These are phyloP conservation scores for Xylocampa areola DNA, from an alignment of 2,888 invertebrate genomes.

Conservation along the genomic window DNA sequence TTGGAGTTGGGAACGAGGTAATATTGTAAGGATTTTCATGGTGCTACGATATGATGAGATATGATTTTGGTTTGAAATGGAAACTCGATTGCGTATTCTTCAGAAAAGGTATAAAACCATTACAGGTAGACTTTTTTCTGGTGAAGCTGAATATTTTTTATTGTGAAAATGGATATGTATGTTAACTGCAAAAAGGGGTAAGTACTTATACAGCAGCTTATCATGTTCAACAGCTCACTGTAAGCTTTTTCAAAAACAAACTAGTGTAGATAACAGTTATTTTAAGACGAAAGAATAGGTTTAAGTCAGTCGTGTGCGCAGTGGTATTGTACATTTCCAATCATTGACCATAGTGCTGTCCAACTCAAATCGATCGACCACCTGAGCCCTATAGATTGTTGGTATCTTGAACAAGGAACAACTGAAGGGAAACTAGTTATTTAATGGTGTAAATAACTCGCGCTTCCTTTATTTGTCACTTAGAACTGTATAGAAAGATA, in stretches of 20 bases:
- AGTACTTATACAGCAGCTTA: not conserved
- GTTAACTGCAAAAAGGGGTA: too few species aligned
- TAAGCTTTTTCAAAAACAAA: not conserved
- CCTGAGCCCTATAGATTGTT: conserved; percentile 36
- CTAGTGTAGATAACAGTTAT: not conserved
- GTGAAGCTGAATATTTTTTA: not conserved
- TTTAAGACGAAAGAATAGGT: not conserved
- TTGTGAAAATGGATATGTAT: too few species aligned
- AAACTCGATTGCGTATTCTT: conserved; percentile 7
- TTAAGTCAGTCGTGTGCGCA: conserved; percentile 5
- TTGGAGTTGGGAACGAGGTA: conserved; percentile 38
- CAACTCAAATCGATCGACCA: conserved; percentile 29
- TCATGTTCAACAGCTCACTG: too few species aligned
- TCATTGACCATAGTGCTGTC: conserved; percentile 22
- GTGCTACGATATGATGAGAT: conserved; percentile 12
- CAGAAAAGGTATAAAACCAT: conserved; percentile 6
- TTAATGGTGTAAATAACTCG: conserved; percentile 32
- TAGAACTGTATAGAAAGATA: conserved; percentile 40
- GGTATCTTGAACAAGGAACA: conserved; percentile 45
- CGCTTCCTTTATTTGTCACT: conserved; percentile 52
- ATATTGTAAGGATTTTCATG: conserved; percentile 25
- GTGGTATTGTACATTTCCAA: conserved; percentile 33
- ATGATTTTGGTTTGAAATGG: conserved; percentile 26
- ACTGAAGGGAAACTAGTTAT: conserved; percentile 34
- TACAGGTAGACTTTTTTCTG: not conserved